These are phyloP conservation scores for Tiliqua scincoides DNA, from an alignment of 2,113 vertebrate species.

Conservation along the genomic window DNA sequence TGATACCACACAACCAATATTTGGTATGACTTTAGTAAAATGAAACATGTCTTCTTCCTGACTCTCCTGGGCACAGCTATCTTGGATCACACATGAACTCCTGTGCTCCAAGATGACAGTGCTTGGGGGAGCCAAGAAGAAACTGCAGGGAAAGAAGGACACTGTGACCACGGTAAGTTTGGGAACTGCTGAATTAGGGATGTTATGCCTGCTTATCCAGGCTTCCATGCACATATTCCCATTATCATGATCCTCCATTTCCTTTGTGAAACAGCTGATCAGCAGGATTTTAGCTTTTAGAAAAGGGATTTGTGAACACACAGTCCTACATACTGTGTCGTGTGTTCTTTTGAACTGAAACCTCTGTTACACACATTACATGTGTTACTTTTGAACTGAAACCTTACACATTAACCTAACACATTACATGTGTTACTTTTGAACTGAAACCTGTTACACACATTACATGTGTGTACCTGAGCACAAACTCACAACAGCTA, in stretches of 20 bases:
- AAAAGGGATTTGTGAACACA: not conserved
- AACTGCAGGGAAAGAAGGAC: too few relatives aligned
- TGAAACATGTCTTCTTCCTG: not conserved
- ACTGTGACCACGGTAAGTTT: too few relatives aligned
- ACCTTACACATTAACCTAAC: too few relatives aligned
- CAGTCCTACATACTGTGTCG: not conserved
- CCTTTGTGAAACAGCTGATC: not conserved
- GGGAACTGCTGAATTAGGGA: not conserved
- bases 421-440: not conserved
- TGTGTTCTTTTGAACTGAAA: not conserved
- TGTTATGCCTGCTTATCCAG: not conserved
- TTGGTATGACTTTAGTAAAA: not conserved
- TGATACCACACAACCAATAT: too few relatives aligned
- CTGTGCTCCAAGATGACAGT: too few relatives aligned
- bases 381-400: not conserved
- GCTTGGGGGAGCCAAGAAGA: too few relatives aligned
- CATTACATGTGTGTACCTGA: not conserved
- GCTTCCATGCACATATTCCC: not conserved
- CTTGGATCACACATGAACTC: too few relatives aligned
- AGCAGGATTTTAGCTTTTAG: not conserved
- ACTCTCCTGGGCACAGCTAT: too few relatives aligned
- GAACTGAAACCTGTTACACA: not conserved
- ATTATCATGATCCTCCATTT: not conserved
- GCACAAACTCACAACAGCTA: not conserved
- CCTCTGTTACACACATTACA: not conserved